These are phyloP conservation scores for Graptemys geographica DNA, from an alignment of 2,797 vertebrate species.

Conservation along the genomic window DNA sequence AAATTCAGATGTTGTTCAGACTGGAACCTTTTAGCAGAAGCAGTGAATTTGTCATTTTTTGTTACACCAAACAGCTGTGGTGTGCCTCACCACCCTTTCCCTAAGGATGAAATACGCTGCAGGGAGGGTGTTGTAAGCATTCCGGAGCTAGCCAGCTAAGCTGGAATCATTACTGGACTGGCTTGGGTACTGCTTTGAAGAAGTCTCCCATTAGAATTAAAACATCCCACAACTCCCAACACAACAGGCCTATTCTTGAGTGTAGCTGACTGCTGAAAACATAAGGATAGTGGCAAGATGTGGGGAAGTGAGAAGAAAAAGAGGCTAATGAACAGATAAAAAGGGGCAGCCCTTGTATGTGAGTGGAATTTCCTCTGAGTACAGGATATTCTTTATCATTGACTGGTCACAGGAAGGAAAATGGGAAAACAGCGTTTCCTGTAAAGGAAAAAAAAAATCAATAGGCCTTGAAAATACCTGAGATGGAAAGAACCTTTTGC, in stretches of 20 bases:
- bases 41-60: conserved; percentile 71
- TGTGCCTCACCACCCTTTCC: conserved; percentile 83
- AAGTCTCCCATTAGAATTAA: conserved; percentile 73
- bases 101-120: conserved; percentile 77
- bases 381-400: conserved; percentile 81
- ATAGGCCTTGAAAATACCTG: conserved; percentile 69
- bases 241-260: conserved; percentile 67
- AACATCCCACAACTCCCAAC: conserved; percentile 65
- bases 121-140: conserved; percentile 81
- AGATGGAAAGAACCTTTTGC: conserved; percentile 51
- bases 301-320: not conserved
- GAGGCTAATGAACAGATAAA: conserved; percentile 63
- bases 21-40: conserved; percentile 71
- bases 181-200: conserved; percentile 67
- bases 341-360: conserved; percentile 75
- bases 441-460: conserved; percentile 62
- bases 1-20: conserved; percentile 65
- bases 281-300: not conserved
- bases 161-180: conserved; percentile 73
- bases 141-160: conserved; percentile 79
- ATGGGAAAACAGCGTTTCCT: conserved; percentile 79
- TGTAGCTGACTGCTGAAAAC: conserved; percentile 30
- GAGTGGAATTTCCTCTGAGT: conserved; percentile 77
- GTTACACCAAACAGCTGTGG: conserved; percentile 82
- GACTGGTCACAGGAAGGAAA: conserved; percentile 79